phyloP scores from a whole-genome alignment of 2,113 vertebrate genomes.

The Chloropsis cyanopogon region DNA sequence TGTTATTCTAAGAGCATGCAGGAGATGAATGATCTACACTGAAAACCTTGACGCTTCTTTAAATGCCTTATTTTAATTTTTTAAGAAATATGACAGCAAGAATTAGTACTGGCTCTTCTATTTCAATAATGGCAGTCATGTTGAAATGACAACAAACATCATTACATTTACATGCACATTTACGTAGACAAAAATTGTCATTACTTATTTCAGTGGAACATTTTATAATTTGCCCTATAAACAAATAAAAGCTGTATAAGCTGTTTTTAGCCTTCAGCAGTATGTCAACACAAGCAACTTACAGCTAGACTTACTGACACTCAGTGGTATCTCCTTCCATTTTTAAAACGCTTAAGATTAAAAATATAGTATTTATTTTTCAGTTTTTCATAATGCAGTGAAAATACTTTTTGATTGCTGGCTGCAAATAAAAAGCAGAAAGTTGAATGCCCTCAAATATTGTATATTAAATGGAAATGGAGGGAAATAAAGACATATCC shows the following conservation, averaged over 20 bases:
- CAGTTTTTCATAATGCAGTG: slow-evolving; percentile 11
- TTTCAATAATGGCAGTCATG: slow-evolving; percentile 78
- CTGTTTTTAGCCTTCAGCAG: slow-evolving; percentile 74
- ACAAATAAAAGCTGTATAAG: slow-evolving; percentile 76
- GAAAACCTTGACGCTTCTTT: slow-evolving; percentile 79
- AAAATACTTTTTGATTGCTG: slow-evolving; percentile 42
- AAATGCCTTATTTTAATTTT: slow-evolving; percentile 78
- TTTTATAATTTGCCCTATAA: slow-evolving; percentile 73
- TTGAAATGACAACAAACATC: slow-evolving; percentile 79
- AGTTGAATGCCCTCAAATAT: not conserved
- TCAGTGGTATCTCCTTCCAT: slow-evolving; percentile 38
- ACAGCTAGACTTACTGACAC: slow-evolving; percentile 52
- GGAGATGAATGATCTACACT: slow-evolving; percentile 75
- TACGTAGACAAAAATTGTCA: slow-evolving; percentile 78
- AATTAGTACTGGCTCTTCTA: slow-evolving; percentile 78
- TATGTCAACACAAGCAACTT: slow-evolving; percentile 67
- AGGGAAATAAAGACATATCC: not conserved
- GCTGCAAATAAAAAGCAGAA: slow-evolving; percentile 21
- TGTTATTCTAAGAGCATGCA: slow-evolving; percentile 71
- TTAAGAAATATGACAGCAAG: slow-evolving; percentile 76
- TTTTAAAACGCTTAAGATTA: slow-evolving; percentile 70
- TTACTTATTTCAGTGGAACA: slow-evolving; percentile 79
- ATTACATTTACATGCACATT: slow-evolving; percentile 76
- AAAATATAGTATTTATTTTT: slow-evolving; percentile 52
- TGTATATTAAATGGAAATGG: not conserved